Evolutionary conservation across 2,888 invertebrate species (phyloP), one percentile per base, ranked within the genome.

Genomic region (Dinocampus coccinellae): DNA sequence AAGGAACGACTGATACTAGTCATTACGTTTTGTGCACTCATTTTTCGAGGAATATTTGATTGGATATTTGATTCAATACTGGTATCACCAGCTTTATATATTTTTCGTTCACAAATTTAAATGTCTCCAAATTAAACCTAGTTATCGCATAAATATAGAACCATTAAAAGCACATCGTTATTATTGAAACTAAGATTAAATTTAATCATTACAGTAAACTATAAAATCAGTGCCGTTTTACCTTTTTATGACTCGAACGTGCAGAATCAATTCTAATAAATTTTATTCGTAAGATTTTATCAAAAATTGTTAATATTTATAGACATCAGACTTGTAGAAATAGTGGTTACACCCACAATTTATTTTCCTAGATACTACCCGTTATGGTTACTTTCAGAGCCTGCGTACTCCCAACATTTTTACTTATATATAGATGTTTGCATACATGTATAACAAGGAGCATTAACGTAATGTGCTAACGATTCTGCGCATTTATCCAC

Each of bases 21-120:
- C 85, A 85, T 85, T 70, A 87, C 83, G 66, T 85, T 86, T 52
- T 86, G 86, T 3, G 84, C 85, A 76, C 87, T 87, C 87, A 87
- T 86, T 69, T 86, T 87, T 57, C 84, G 80, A 64, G 85, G 81
- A 57, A n/a, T n/a, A n/a, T n/a, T n/a, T n/a, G 86, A 76, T 79
- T 87, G 85, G 85, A 87, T 87, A 39, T 64, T 64, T 24, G 20
- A 29, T 26, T 64, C 47, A 47, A 75, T 71, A 61, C 66, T 16
- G 20, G 33, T 33, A 29, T 26, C 16, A n/a, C 63, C 33, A 16
- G 63, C 9, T 33, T 16, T 64, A 52, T 52, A 52, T n/a, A 33
- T 16, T 47, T 64, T 26, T 76, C 78, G 77, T 80, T 81, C 82
- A 83, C 74, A 79, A 82, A 78, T 82, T 83, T 81, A 78, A 80